A percentile compares a stretch with the other conserved stretches of the same genome.
Conservation (phyloP, 2,113 vertebrate genomes). For the Neogale vison region DNA sequence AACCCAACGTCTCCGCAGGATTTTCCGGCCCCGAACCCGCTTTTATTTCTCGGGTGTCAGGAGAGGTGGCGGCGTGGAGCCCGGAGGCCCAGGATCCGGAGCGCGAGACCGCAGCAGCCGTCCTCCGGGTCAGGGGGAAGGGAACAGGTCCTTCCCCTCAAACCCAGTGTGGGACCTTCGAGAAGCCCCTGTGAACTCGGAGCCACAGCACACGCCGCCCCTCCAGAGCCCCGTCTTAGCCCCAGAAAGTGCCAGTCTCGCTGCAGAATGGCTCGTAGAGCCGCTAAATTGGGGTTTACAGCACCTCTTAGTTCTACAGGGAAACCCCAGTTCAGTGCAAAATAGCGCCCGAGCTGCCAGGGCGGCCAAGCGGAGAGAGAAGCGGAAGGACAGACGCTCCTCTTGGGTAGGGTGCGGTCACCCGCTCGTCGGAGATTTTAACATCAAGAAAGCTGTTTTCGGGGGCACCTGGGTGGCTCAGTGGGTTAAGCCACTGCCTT, state of each 20-base stretch:
- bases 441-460: neutral
- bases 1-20: neutral
- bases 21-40: neutral
- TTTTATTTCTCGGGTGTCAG: too few relatives aligned
- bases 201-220: neutral
- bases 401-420: neutral
- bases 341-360: neutral
- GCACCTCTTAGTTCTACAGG: neutral
- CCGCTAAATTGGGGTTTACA: neutral
- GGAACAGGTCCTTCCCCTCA: too few relatives aligned
- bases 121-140: too few relatives aligned
- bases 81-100: neutral
- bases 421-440: neutral
- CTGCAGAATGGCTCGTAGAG: neutral
- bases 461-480: too few relatives aligned
- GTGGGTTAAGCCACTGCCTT: too few relatives aligned
- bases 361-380: neutral
- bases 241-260: neutral
- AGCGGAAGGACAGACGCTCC: neutral
- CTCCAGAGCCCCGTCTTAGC: too few relatives aligned
- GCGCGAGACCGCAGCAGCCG: too few relatives aligned
- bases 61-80: neutral
- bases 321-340: neutral
- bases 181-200: neutral
- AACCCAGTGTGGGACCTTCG: too few relatives aligned